A percentile compares a stretch with the other conserved stretches of the same genome.
phyloP scores from a whole-genome alignment of 2,113 vertebrate species.

The Paedocypris sp. region DNA sequence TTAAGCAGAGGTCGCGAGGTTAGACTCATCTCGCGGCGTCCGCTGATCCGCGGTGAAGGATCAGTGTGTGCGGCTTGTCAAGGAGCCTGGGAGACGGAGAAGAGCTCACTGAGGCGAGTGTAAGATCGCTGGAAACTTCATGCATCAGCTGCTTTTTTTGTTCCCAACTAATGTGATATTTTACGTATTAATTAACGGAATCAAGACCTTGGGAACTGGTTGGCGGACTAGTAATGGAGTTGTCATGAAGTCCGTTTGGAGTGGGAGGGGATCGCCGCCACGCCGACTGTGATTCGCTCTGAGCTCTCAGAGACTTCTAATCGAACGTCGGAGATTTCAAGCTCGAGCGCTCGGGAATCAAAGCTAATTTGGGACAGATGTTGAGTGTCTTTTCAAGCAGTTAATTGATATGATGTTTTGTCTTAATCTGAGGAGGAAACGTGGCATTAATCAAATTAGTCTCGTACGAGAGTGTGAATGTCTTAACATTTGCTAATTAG shows the following conservation, averaged over 20 bases:
- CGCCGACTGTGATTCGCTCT: slow-evolving; percentile 18
- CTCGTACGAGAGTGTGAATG: slow-evolving; percentile 29
- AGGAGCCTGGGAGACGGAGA: no score
- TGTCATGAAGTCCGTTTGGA: slow-evolving; percentile 4
- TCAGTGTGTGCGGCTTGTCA: no score
- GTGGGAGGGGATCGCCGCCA: slow-evolving; percentile 5
- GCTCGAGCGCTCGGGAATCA: slow-evolving; percentile 28
- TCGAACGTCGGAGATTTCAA: slow-evolving; percentile 20
- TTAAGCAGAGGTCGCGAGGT: slow-evolving; percentile 19
- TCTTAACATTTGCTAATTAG: slow-evolving; percentile 30
- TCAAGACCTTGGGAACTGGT: background rate
- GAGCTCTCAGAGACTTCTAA: slow-evolving; percentile 25
- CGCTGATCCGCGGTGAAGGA: slow-evolving; percentile 10
- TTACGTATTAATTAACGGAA: background rate
- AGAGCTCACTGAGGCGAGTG: no score
- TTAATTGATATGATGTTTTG: slow-evolving; percentile 36
- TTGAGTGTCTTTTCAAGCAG: slow-evolving; percentile 34
- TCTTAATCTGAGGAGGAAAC: slow-evolving; percentile 19
- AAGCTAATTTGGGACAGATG: slow-evolving; percentile 33
- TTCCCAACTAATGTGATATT: background rate
- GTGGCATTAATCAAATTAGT: slow-evolving; percentile 39
- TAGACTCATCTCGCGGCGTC: slow-evolving; percentile 24
- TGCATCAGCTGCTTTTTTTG: background rate
- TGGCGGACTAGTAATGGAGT: slow-evolving; percentile 2
- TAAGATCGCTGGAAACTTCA: no score